Percentiles rank a stretch among this genome's conserved stretches.
Conservation (phyloP, 2,888 invertebrate genomes). For the Scaptomyza flava region DNA sequence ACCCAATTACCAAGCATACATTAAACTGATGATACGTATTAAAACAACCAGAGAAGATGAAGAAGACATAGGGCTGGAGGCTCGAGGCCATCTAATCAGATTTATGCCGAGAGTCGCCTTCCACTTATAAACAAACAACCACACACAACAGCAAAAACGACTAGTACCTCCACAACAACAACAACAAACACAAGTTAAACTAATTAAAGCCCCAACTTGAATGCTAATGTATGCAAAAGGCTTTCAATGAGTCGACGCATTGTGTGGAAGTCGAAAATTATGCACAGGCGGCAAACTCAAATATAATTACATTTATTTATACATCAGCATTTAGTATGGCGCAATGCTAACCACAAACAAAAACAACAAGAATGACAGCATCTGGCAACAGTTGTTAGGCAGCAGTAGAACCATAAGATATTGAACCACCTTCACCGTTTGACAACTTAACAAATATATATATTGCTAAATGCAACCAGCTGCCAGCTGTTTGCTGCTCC, state of each 20-base stretch:
- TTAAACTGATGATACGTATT: slow-evolving; percentile 42
- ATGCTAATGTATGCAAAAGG: slow-evolving; percentile 77
- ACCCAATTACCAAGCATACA: slow-evolving; percentile 60
- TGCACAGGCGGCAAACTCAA: slow-evolving; percentile 72
- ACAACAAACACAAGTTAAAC: slow-evolving; percentile 65
- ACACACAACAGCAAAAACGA: slow-evolving; percentile 8
- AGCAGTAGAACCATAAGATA: slow-evolving; percentile 9
- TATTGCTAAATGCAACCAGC: background rate
- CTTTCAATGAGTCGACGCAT: slow-evolving; percentile 63
- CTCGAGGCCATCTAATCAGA: slow-evolving; percentile 50
- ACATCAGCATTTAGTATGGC: slow-evolving; percentile 70
- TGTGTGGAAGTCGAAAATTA: slow-evolving; percentile 67
- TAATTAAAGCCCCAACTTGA: slow-evolving; percentile 74
- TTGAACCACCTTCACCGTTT: slow-evolving; percentile 15
- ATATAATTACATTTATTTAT: slow-evolving; percentile 77
- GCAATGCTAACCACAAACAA: slow-evolving; percentile 51
- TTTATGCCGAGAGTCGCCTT: slow-evolving; percentile 42
- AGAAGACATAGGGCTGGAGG: slow-evolving; percentile 17
- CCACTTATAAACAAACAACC: slow-evolving; percentile 26
- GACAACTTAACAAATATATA: slow-evolving; percentile 48
- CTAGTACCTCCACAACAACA: slow-evolving; percentile 8
- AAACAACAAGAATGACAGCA: slow-evolving; percentile 11
- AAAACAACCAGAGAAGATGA: slow-evolving; percentile 10
- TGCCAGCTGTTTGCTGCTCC: background rate
- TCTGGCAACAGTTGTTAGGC: slow-evolving; percentile 26